These are phyloP conservation scores for Varecia variegata DNA, from an alignment of 2,797 vertebrate genomes.

Conservation along the genomic window DNA sequence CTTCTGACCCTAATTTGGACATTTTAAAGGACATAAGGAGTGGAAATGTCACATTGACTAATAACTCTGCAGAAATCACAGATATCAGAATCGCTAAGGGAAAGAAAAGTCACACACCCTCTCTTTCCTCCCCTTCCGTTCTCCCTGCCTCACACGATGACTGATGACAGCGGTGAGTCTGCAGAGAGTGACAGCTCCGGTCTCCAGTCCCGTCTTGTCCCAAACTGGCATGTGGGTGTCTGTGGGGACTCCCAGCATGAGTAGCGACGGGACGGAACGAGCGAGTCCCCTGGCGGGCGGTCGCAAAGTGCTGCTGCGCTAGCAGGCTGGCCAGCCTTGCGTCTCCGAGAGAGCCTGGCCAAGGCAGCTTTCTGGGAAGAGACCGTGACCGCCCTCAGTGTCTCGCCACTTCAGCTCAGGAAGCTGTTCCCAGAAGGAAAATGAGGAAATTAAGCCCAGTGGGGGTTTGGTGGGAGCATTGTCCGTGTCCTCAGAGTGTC, in stretches of 20 bases:
- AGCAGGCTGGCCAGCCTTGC: not conserved
- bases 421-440: not conserved
- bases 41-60: slow-evolving; percentile 30
- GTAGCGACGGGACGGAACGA: not conserved
- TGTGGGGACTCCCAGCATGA: no score
- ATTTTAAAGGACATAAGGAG: slow-evolving; percentile 36
- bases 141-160: not conserved
- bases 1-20: slow-evolving; percentile 32
- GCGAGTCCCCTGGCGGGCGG: not conserved
- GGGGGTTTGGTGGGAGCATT: not conserved
- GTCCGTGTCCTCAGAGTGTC: not conserved
- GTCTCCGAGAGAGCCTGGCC: not conserved
- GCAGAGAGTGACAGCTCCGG: not conserved
- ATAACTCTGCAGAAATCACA: slow-evolving; percentile 41
- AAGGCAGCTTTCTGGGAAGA: not conserved
- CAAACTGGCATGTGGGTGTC: not conserved
- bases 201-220: not conserved
- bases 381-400: not conserved
- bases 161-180: not conserved
- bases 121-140: not conserved
- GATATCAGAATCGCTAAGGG: not conserved
- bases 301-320: not conserved
- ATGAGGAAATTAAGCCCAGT: not conserved
- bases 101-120: not conserved
- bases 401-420: not conserved